Evolutionary conservation across 1,140 invertebrate species (phyloP).

Genomic region (Eciton burchellii): DNA sequence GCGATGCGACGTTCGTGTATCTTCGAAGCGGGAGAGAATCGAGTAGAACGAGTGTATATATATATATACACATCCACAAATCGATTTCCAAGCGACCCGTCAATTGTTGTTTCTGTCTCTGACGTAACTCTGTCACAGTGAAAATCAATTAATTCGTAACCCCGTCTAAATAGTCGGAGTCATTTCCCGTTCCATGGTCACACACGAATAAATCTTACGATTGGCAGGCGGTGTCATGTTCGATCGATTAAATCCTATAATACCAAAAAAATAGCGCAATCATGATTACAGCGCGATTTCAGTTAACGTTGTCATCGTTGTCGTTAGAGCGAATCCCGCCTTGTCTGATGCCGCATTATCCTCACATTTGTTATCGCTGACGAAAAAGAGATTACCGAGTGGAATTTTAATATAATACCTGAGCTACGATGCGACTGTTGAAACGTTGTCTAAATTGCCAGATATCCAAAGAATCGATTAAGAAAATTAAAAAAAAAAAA

Average conservation of each 20-base stretch:
- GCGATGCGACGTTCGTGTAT: conserved; percentile 41
- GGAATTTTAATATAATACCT: not conserved
- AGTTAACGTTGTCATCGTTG: conserved; percentile 12
- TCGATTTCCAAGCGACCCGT: conserved; percentile 39
- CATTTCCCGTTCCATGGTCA: not conserved
- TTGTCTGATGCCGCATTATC: conserved; percentile 12
- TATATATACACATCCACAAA: conserved; percentile 19
- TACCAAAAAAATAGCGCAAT: conserved; percentile 1
- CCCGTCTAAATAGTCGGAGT: not conserved
- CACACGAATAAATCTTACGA: conserved; percentile 40
- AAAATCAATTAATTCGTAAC: conserved; percentile 53
- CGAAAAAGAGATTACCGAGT: not conserved
- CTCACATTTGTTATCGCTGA: not conserved
- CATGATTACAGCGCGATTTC: conserved; percentile 7
- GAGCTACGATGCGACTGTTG: not conserved
- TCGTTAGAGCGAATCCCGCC: not conserved
- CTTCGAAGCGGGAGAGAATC: conserved; percentile 12
- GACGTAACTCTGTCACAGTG: conserved; percentile 49
- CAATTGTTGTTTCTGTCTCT: conserved; percentile 40
- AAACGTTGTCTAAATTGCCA: conserved; percentile 5
- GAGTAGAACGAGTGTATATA: conserved; percentile 5
- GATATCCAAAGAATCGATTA: no score
- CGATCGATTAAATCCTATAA: conserved; percentile 16
- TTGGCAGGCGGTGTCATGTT: conserved; percentile 10
- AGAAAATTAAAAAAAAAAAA: no score